A percentile compares a stretch with the other conserved stretches of the same genome.
Conservation (phyloP, 2,888 invertebrate species). For the Buathra laborator region DNA sequence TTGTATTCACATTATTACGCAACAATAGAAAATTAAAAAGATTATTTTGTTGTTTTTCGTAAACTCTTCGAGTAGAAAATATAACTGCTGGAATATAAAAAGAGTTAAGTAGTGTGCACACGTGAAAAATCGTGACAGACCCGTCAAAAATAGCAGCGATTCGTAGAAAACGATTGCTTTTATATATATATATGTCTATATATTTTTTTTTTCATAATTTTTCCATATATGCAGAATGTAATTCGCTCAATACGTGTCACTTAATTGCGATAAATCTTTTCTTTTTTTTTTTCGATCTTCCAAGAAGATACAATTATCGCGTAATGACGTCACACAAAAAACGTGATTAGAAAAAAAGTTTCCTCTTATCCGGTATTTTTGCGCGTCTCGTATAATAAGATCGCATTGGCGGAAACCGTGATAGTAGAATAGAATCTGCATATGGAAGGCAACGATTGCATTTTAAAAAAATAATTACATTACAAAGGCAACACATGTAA, state of each 20-base stretch:
- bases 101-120: slow-evolving; percentile 23
- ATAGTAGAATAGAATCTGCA: neutral
- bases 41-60: neutral
- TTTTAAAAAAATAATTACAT: slow-evolving; percentile 3
- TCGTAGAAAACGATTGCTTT: neutral
- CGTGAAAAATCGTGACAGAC: slow-evolving; percentile 18
- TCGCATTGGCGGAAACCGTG: neutral
- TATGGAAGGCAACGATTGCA: slow-evolving; percentile 24
- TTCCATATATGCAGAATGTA: too few species aligned
- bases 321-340: slow-evolving; percentile 15
- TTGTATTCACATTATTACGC: neutral
- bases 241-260: too few species aligned
- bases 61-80: slow-evolving; percentile 43
- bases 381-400: slow-evolving; percentile 2
- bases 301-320: slow-evolving; percentile 5
- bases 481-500: slow-evolving; percentile 23
- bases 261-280: neutral
- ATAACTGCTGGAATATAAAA: slow-evolving; percentile 50
- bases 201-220: too few species aligned
- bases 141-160: neutral
- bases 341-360: neutral
- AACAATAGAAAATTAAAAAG: too few species aligned
- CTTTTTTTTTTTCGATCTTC: slow-evolving; percentile 11
- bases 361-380: slow-evolving; percentile 23
- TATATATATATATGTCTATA: neutral